phyloP scores from a whole-genome alignment of 2,113 vertebrate species.

The Gnathonemus longibarbis region DNA sequence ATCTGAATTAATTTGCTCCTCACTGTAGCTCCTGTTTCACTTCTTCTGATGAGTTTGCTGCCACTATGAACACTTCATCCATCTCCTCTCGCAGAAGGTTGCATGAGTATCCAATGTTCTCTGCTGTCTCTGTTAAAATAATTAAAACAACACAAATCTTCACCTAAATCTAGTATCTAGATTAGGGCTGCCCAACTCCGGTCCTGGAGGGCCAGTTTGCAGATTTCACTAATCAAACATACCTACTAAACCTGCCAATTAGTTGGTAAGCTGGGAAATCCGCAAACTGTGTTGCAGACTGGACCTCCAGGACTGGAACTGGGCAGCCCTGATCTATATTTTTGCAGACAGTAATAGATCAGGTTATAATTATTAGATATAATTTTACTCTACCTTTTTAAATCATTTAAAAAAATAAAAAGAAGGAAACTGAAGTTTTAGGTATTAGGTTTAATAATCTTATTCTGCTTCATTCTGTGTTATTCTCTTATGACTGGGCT shows the following conservation, averaged over 20 bases:
- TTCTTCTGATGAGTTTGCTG: slow-evolving; percentile 55
- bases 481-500: not conserved
- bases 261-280: not conserved
- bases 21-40: slow-evolving; percentile 68
- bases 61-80: slow-evolving; percentile 67
- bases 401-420: not conserved
- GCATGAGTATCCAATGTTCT: slow-evolving; percentile 74
- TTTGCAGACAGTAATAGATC: not conserved
- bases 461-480: not conserved
- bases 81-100: slow-evolving; percentile 71
- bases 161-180: not conserved
- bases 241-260: not conserved
- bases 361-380: not conserved
- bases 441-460: not conserved
- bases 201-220: not conserved
- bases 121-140: slow-evolving; percentile 65
- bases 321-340: not conserved
- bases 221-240: not conserved
- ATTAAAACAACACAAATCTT: not conserved
- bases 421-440: not conserved
- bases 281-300: not conserved
- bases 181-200: not conserved
- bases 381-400: not conserved
- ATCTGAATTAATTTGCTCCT: not conserved
- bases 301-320: not conserved